A percentile compares a stretch with the other conserved stretches of the same genome.
Evolutionary conservation across 2,113 vertebrate species (phyloP).

Genomic region (Tyrannus savana): DNA sequence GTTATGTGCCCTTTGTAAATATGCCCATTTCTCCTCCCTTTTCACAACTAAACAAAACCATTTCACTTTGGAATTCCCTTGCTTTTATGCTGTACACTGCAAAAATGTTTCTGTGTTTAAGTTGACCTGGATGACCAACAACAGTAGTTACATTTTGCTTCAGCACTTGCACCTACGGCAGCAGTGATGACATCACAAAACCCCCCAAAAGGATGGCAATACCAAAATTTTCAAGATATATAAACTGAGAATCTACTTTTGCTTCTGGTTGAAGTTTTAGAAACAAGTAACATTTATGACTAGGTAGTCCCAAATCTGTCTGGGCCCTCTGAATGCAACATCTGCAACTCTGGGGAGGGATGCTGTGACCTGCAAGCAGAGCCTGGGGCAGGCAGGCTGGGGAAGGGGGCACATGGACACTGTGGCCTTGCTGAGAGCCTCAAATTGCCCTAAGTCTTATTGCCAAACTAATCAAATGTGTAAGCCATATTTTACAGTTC

Average conservation of each 20-base stretch:
- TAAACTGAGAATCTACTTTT: background rate
- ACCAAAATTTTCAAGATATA: background rate
- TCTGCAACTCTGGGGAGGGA: background rate
- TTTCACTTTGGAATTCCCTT: background rate
- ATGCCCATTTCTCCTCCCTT: background rate
- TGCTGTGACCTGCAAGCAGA: background rate
- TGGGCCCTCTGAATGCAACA: background rate
- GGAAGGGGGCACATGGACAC: background rate
- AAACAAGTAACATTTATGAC: background rate
- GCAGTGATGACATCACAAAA: background rate
- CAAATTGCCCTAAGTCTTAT: background rate
- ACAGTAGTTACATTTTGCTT: background rate
- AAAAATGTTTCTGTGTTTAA: background rate
- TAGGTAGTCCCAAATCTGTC: background rate
- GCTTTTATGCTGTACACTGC: background rate
- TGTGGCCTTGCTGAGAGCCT: fast-evolving
- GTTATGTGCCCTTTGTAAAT: background rate
- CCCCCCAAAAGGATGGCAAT: background rate
- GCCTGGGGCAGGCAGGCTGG: background rate
- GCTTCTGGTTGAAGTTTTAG: background rate
- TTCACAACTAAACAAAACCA: background rate
- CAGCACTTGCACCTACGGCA: background rate
- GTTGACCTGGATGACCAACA: background rate
- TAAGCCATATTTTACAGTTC: background rate
- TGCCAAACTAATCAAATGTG: background rate